Evolutionary conservation across 2,797 vertebrate genomes (phyloP).

Genomic region (Sitta carolinensis): DNA sequence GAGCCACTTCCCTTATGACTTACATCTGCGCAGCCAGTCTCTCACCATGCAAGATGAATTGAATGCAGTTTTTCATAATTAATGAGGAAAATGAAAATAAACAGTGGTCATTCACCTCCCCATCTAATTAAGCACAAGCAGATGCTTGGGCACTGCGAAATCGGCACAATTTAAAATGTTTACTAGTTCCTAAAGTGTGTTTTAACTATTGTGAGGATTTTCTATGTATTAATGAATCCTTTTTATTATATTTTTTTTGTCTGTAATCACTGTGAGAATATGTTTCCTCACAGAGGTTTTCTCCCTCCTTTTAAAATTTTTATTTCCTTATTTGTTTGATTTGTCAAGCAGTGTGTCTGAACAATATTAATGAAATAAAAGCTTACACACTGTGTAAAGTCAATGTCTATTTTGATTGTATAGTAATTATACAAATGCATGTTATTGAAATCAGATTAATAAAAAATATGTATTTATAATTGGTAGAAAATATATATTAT

Average conservation of each 20-base stretch:
- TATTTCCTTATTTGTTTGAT: constrained; percentile 60
- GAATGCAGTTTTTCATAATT: constrained; percentile 95
- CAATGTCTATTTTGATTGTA: constrained; percentile 80
- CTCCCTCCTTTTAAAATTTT: constrained; percentile 24
- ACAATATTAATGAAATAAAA: constrained; percentile 72
- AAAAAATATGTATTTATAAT: constrained; percentile 77
- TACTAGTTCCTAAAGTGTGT: constrained; percentile 80
- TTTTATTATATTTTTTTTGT: constrained; percentile 73
- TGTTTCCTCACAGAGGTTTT: constrained; percentile 63
- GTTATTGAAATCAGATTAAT: constrained; percentile 76
- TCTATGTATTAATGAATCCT: constrained; percentile 75
- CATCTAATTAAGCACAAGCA: constrained; percentile 85
- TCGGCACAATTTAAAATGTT: constrained; percentile 80
- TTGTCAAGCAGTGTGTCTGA: constrained; percentile 75
- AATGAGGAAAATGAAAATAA: constrained; percentile 87
- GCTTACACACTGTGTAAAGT: constrained; percentile 73
- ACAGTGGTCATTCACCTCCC: constrained; percentile 85
- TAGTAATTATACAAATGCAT: constrained; percentile 80
- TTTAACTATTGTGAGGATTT: constrained; percentile 79
- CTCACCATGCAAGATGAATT: constrained; percentile 95
- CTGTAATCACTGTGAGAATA: constrained; percentile 76
- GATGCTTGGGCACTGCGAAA: constrained; percentile 79
- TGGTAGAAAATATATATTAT: constrained; percentile 75
- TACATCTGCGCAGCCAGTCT: constrained; percentile 95
- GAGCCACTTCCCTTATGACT: constrained; percentile 95